Percentiles rank a stretch among this genome's conserved stretches.
phyloP scores from a whole-genome alignment of 1,140 invertebrate genomes.

The Rhagoletis zephyria region DNA sequence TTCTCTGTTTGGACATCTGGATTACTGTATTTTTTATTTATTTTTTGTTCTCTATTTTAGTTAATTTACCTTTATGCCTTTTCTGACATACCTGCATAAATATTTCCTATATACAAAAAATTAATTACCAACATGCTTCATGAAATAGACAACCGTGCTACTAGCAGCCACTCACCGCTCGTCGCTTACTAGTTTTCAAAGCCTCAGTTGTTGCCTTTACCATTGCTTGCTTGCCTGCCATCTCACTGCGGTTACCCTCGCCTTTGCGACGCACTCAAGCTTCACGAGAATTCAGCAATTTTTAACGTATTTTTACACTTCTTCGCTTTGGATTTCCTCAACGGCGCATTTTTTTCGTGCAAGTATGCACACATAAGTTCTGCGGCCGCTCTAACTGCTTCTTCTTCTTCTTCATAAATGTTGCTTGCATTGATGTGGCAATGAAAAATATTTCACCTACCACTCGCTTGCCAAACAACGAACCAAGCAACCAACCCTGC shows the following conservation, averaged over 20 bases:
- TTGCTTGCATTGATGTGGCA: background rate
- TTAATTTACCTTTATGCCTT: too few relatives aligned
- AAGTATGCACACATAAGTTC: background rate
- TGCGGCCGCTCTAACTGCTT: background rate
- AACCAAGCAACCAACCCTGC: background rate
- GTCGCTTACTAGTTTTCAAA: background rate
- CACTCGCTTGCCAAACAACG: background rate
- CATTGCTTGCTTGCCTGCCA: too few relatives aligned
- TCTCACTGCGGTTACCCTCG: background rate
- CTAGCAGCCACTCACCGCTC: background rate
- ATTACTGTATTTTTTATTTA: background rate
- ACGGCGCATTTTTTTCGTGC: background rate
- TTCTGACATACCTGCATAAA: background rate
- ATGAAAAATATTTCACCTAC: constrained; percentile 26
- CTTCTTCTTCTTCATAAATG: background rate
- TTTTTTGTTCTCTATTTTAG: background rate
- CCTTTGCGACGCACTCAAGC: constrained; percentile 48
- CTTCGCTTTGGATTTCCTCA: background rate
- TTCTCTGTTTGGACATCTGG: too few relatives aligned
- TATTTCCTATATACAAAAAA: background rate
- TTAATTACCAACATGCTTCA: background rate
- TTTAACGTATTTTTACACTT: constrained; percentile 47
- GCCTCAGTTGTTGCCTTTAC: background rate
- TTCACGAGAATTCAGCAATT: constrained; percentile 43
- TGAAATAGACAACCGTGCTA: background rate